Evolutionary conservation across 2,113 vertebrate species (phyloP), one percentile per base, ranked within the genome.

Genomic region (Muntiacus muntjak): DNA sequence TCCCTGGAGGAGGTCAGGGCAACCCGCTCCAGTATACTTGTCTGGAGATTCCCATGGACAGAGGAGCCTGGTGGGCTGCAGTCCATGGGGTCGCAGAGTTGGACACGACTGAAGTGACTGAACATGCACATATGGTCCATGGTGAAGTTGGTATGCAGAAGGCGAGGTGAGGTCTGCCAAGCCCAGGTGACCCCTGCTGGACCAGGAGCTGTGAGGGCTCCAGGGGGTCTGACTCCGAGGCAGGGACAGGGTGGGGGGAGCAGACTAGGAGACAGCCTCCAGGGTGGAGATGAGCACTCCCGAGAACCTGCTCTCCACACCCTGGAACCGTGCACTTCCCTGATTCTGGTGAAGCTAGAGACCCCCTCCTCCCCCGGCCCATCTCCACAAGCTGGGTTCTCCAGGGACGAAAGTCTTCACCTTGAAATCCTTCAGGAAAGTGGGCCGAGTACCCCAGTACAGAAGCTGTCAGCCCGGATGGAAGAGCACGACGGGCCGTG

Each of bases 301-400:
- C 7, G 1, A 23, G 23, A 16, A 36, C 52, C 7, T 26, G 4
- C 21, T n/a, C n/a, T 36, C 81, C 19, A 25, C 33, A 2, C 5
- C 50, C 33, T 14, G 33, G 50, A 54, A 14, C 19, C 11, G 0
- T 12, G 8, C n/a, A 54, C 21, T 36, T 83, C 21, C 79, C 79
- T 0, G 12, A 1, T 2, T 5, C 74, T 8, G 43, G 47, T 9
- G 74, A 16, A 4, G 25, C 13, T 15, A 28, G 25, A 28, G 25
- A 28, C 7, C 6, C 1, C 26, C 74, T 78, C 13, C 40, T 76
- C 12, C 40, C 6, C 23, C 12, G 0, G 23, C 74, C 25, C 74
- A 28, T 78, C 26, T 28, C 26, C 43, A 78, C 40, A 28, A 47
- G 74, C 71, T 47, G 40, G 43, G 43, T 4, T 47, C 74, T 28